Percentiles rank a stretch among this genome's conserved stretches.
phyloP scores from a whole-genome alignment of 2,113 vertebrate genomes.

The Ameiurus melas region DNA sequence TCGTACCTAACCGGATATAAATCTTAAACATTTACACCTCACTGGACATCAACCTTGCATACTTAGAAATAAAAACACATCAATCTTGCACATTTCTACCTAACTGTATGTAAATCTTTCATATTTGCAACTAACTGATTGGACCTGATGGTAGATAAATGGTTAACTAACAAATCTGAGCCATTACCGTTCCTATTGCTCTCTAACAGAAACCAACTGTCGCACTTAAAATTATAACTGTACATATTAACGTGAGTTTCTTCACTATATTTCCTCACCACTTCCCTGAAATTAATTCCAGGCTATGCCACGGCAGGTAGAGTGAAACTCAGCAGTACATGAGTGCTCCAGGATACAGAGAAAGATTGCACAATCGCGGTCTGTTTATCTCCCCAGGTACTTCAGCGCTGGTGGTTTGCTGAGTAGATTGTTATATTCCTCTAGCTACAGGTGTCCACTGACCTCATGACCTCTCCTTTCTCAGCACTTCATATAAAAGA shows the following conservation, averaged over 20 bases:
- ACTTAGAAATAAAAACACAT: neutral
- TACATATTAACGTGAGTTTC: neutral
- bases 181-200: neutral
- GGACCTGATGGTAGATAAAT: neutral
- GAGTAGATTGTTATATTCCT: neutral
- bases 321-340: neutral
- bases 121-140: neutral
- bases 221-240: neutral
- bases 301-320: neutral
- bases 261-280: neutral
- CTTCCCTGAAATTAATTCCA: neutral
- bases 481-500: neutral
- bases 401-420: neutral
- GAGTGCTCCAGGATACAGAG: neutral
- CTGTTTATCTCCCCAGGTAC: neutral
- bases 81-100: neutral
- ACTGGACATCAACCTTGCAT: neutral
- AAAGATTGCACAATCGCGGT: neutral
- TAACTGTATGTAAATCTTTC: neutral
- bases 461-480: neutral
- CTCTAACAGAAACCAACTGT: neutral
- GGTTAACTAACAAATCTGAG: neutral
- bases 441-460: neutral
- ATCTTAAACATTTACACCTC: neutral
- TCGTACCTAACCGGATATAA: neutral